These are phyloP conservation scores for Gallinago nigripennis DNA, from an alignment of 2,797 vertebrate species.

Conservation along the genomic window DNA sequence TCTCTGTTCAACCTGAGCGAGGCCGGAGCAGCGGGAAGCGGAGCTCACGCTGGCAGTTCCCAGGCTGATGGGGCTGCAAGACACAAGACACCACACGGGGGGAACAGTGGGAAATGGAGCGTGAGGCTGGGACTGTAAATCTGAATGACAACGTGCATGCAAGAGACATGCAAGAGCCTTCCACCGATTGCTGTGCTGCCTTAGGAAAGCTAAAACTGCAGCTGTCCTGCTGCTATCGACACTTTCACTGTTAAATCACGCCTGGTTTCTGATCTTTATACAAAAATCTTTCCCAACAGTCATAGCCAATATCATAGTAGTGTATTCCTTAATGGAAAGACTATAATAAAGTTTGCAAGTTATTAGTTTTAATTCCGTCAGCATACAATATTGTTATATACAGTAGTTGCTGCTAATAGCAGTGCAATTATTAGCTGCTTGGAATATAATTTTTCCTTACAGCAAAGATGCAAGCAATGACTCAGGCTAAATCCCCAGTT, in stretches of 20 bases:
- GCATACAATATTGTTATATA: not conserved
- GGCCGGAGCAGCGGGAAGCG: not conserved
- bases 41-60: slow-evolving; percentile 34
- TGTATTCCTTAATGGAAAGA: not conserved
- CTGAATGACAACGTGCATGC: not conserved
- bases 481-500: not conserved
- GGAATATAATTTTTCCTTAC: not conserved
- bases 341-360: not conserved
- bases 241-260: not conserved
- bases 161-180: not conserved
- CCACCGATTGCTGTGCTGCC: not conserved
- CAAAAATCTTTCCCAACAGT: not conserved
- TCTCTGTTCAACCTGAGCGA: not conserved
- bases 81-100: not conserved
- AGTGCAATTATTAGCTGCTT: not conserved
- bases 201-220: not conserved
- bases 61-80: slow-evolving; percentile 4
- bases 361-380: not conserved
- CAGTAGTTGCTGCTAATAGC: not conserved
- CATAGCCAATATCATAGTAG: not conserved
- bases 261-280: not conserved
- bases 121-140: not conserved
- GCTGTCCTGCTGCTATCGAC: not conserved
- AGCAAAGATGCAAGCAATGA: not conserved
- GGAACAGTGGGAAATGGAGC: slow-evolving; percentile 39